phyloP scores from a whole-genome alignment of 2,888 invertebrate species.

The Heliconius aoede region DNA sequence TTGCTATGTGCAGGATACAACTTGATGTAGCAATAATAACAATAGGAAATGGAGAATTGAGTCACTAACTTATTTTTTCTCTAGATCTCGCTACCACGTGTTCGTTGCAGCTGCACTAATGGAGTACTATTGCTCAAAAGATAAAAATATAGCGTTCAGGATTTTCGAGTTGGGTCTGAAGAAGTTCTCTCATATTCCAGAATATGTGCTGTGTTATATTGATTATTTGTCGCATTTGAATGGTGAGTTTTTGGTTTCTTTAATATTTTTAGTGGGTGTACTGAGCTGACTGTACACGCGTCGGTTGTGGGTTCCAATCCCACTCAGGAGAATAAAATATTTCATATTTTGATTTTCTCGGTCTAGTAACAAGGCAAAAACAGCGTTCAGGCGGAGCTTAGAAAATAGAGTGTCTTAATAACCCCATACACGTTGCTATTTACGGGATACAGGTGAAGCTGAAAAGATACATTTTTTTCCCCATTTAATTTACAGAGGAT shows the following conservation, averaged over 20 bases:
- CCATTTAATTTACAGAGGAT: conserved; percentile 88
- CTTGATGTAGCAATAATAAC: too few relatives aligned
- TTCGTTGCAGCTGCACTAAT: conserved; percentile 98
- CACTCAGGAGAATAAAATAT: neutral
- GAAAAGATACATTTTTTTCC: neutral
- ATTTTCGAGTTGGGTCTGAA: conserved; percentile 99
- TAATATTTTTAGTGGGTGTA: neutral
- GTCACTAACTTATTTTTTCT: neutral
- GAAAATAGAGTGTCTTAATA: neutral
- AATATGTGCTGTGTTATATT: conserved; percentile 97
- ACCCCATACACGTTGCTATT: too few relatives aligned
- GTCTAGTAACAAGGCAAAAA: neutral
- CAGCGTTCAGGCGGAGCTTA: neutral
- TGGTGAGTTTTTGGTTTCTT: conserved; percentile 79
- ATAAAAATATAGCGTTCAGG: conserved; percentile 97
- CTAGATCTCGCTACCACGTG: conserved; percentile 92
- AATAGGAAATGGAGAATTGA: neutral
- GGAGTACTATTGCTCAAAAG: conserved; percentile 99
- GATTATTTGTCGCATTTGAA: conserved; percentile 99
- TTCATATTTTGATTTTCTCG: neutral
- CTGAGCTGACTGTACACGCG: neutral
- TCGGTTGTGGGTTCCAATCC: neutral
- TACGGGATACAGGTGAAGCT: too few relatives aligned
- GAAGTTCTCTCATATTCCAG: conserved; percentile 97
- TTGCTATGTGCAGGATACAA: too few relatives aligned